These are phyloP conservation scores for Meganola albula DNA, from an alignment of 2,888 invertebrate genomes.

Conservation along the genomic window DNA sequence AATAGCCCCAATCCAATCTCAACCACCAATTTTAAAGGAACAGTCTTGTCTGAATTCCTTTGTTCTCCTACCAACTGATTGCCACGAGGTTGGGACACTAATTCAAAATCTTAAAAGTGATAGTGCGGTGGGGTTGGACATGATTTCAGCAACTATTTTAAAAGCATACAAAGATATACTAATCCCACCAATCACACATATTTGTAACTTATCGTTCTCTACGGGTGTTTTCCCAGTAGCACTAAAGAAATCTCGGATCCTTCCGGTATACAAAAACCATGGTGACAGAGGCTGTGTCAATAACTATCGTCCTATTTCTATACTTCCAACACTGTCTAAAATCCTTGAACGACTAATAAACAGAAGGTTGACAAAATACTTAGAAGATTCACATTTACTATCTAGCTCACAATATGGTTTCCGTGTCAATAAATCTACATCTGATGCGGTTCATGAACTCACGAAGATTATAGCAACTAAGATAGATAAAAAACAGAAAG, in stretches of 20 bases:
- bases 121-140: constrained; percentile 2
- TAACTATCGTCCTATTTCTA: no score
- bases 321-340: no score
- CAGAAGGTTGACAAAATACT: no score
- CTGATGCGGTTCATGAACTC: no score
- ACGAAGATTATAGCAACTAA: no score
- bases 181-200: constrained; percentile 1
- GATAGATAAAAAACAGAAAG: no score
- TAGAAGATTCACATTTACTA: no score
- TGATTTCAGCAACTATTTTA: constrained; percentile 3
- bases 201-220: constrained; percentile 4
- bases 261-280: background rate
- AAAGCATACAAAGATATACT: constrained; percentile 1
- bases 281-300: no score
- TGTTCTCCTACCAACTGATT: constrained; percentile 3
- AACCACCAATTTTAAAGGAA: background rate
- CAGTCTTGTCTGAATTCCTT: background rate
- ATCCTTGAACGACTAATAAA: no score
- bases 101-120: constrained; percentile 2
- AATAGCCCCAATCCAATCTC: no score
- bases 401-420: no score
- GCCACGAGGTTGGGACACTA: background rate
- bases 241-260: constrained; percentile 3
- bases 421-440: no score
- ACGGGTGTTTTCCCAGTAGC: constrained; percentile 4